Base-by-base conservation (phyloP, 2,113 vertebrate species). In the Lasiurus borealis region DNA sequence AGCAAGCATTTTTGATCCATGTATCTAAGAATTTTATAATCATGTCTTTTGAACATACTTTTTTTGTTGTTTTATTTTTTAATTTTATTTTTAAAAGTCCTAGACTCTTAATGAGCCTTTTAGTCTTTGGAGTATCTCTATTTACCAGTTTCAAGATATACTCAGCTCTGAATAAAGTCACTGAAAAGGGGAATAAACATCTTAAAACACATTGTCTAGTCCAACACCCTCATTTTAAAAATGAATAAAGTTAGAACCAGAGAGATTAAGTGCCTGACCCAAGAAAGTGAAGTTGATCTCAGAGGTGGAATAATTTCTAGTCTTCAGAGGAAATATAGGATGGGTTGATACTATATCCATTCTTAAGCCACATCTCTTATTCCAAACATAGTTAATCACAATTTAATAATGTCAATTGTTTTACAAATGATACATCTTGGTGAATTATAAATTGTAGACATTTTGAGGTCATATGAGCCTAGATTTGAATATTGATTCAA, bases 351-450 rank as follows among this genome's bases (percentile, higher is more conserved):
- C 44, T 62, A 11, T n/a, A 54, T 52, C n/a, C 44, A 66, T 59
- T 68, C 57, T 59, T 62, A 84, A 88, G 25, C 59, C 77, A 71
- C 44, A 62, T 62, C 34, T 88, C 50, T 88, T 52, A 92, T 92
- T 83, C 40, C 40, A 69, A 52, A 88, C 7, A n/a, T 88, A 68
- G 59, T 75, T 75, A 75, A 83, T 83, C 15, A 15, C 69, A 77
- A 91, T 27, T 36, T 93, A 80, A 69, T 52, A 73, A 80, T 8
- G 57, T 76, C 27, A 86, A 27, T 88, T 87, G 27, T 89, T 94
- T 95, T 31, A 81, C 18, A 85, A 27, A 84, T 40, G 14, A 25
- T 69, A 83, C 46, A 72, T 44, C 9, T 90, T 81, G 75, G 48
- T 88, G 44, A 89, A 76, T 71, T 85, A 91, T 52, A 94, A 92